phyloP scores from a whole-genome alignment of 2,113 vertebrate genomes.

The Channa argus region DNA sequence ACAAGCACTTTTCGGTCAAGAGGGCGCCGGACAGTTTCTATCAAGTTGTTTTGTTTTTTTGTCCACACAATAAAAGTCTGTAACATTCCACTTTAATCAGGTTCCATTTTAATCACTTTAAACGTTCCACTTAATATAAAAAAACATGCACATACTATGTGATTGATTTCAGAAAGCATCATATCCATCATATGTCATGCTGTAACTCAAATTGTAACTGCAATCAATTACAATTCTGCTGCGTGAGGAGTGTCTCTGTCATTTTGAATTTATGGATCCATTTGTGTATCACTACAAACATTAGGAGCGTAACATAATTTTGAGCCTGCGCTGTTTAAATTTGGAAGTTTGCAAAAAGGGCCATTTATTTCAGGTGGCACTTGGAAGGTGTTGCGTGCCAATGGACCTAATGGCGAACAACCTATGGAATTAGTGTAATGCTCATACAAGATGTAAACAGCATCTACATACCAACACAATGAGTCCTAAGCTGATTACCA shows the following conservation, averaged over 20 bases:
- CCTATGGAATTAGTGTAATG: slow-evolving; percentile 60
- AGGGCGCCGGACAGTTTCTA: neutral
- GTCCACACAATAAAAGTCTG: neutral
- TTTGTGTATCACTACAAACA: neutral
- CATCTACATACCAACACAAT: slow-evolving; percentile 60
- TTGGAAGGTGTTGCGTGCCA: slow-evolving; percentile 56
- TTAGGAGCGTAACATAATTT: slow-evolving; percentile 10
- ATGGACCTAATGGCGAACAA: slow-evolving; percentile 41
- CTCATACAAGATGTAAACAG: slow-evolving; percentile 68
- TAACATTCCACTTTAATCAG: slow-evolving; percentile 19
- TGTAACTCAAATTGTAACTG: no score
- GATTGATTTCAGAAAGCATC: neutral
- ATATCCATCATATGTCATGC: no score
- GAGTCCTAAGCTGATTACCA: slow-evolving; percentile 71
- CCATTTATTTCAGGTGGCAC: neutral
- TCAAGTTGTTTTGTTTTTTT: neutral
- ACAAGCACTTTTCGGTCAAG: slow-evolving; percentile 11
- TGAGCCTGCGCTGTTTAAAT: neutral
- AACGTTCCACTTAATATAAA: no score
- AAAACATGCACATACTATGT: neutral
- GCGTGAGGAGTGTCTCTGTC: no score
- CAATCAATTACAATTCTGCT: no score
- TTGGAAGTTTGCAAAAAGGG: neutral
- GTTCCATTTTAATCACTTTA: neutral
- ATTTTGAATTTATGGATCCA: neutral